Percentiles rank a stretch among this genome's conserved stretches.
phyloP scores from a whole-genome alignment of 1,140 invertebrate genomes.

The Hylyphantes graminicola region DNA sequence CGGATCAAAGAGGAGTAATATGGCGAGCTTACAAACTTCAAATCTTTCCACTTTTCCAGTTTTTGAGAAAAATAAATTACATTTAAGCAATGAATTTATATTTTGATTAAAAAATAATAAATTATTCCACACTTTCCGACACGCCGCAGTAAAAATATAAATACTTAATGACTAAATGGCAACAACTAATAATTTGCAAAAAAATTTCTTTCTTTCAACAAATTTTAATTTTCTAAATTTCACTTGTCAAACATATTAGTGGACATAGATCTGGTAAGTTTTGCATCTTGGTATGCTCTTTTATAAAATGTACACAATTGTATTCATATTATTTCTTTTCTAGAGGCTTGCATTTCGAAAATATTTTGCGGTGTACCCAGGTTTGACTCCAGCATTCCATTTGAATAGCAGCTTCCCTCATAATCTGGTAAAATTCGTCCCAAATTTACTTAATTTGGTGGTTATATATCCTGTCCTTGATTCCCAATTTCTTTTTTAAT shows the following conservation, averaged over 20 bases:
- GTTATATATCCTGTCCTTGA: too few species aligned
- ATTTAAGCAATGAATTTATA: too few species aligned
- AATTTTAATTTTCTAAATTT: constrained; percentile 2
- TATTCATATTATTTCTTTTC: background rate
- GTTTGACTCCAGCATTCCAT: constrained; percentile 1
- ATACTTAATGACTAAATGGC: background rate
- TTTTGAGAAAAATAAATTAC: too few species aligned
- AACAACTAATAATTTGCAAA: background rate
- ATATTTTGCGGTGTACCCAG: constrained; percentile 3
- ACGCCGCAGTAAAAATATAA: too few species aligned
- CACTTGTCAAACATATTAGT: constrained; percentile 4
- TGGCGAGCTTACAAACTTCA: too few species aligned
- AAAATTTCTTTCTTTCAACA: background rate
- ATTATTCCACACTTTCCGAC: too few species aligned
- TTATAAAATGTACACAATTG: background rate
- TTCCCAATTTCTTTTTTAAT: too few species aligned
- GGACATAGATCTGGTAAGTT: background rate
- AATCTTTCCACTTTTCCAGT: too few species aligned
- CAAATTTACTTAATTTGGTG: background rate
- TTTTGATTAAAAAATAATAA: too few species aligned
- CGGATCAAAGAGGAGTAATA: too few species aligned
- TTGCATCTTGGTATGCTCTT: background rate
- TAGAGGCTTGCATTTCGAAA: background rate
- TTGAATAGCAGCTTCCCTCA: constrained; percentile 18
- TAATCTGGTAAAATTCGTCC: constrained; percentile 26